A percentile compares a stretch with the other conserved stretches of the same genome.
phyloP scores from a whole-genome alignment of 2,888 invertebrate species.

The Eledona agricola region DNA sequence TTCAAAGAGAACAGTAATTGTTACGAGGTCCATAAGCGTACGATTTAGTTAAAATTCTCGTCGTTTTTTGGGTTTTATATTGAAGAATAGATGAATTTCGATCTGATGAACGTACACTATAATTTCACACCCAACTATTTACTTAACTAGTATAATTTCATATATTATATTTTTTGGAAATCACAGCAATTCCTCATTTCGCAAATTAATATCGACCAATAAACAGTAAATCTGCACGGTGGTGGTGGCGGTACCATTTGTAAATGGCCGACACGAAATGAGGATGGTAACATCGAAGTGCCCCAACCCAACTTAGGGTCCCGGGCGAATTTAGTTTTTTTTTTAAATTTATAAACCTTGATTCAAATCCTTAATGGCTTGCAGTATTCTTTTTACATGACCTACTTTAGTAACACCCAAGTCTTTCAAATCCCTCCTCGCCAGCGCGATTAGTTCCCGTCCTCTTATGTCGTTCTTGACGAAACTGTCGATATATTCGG shows the following conservation, averaged over 20 bases:
- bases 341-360: conserved; percentile 56
- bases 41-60: conserved; percentile 28
- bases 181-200: conserved; percentile 39
- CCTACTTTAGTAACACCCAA: conserved; percentile 95
- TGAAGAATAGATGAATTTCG: conserved; percentile 40
- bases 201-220: conserved; percentile 27
- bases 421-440: conserved; percentile 87
- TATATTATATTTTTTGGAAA: conserved; percentile 32
- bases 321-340: conserved; percentile 1
- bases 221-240: conserved; percentile 28
- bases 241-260: conserved; percentile 22
- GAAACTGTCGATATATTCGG: conserved; percentile 92
- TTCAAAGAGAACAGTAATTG: conserved; percentile 19
- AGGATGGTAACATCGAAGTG: not conserved
- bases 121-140: conserved; percentile 29
- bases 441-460: conserved; percentile 84
- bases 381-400: conserved; percentile 93
- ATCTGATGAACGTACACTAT: conserved; percentile 26
- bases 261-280: conserved; percentile 13
- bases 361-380: conserved; percentile 86
- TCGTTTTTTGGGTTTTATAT: conserved; percentile 31
- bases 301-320: not conserved
- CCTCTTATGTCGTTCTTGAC: conserved; percentile 92
- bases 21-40: conserved; percentile 37
- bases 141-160: conserved; percentile 25